These are phyloP conservation scores for Sipha flava DNA, from an alignment of 1,140 invertebrate genomes.

Conservation along the genomic window DNA sequence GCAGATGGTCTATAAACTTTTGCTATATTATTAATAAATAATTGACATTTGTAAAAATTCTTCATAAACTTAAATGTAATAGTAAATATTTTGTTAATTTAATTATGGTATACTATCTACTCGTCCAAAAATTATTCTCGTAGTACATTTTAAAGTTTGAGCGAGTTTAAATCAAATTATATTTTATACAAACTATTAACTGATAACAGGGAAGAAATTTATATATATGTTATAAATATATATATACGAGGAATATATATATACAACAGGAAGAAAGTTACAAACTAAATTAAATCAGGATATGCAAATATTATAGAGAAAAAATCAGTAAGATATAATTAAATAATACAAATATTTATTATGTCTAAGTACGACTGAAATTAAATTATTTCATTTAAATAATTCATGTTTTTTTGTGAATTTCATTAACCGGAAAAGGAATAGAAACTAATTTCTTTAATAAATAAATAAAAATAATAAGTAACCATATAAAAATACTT, in stretches of 20 bases:
- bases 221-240: no score
- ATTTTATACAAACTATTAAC: constrained; percentile 16
- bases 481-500: no score
- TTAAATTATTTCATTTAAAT: constrained; percentile 48
- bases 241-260: not conserved
- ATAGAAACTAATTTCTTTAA: constrained; percentile 80
- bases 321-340: not conserved
- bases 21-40: constrained; percentile 40
- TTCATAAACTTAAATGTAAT: not conserved
- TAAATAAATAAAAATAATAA: constrained; percentile 12
- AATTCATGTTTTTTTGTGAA: constrained; percentile 76
- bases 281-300: no score
- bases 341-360: not conserved
- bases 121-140: not conserved
- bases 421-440: constrained; percentile 75
- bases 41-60: constrained; percentile 13
- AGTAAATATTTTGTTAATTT: constrained; percentile 1
- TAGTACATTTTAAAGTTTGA: not conserved
- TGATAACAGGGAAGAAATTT: not conserved
- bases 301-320: not conserved
- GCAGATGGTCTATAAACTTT: constrained; percentile 81
- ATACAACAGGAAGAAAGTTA: not conserved
- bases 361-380: not conserved
- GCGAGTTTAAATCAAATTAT: not conserved
- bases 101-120: not conserved